Evolutionary conservation across 2,888 invertebrate species (phyloP).

Genomic region (Lysandra bellargus): DNA sequence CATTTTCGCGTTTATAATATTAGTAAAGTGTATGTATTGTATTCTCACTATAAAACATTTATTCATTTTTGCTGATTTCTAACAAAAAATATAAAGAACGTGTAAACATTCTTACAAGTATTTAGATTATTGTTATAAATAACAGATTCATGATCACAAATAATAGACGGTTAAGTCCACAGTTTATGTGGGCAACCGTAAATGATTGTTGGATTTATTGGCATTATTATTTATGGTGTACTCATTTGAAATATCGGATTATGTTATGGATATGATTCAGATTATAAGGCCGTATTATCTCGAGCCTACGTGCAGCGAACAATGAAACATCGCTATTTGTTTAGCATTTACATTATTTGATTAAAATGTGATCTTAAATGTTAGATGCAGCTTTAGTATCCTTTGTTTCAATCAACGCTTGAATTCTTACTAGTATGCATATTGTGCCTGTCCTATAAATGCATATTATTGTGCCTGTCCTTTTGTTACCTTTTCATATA

Average conservation of each 20-base stretch:
- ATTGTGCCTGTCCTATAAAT: too few species aligned
- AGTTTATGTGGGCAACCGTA: conserved; percentile 10
- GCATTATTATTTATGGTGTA: conserved; percentile 28
- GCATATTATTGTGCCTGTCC: too few species aligned
- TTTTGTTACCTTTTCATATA: too few species aligned
- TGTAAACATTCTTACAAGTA: too few species aligned
- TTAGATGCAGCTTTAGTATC: too few species aligned
- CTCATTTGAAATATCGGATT: conserved; percentile 28
- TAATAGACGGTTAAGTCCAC: conserved; percentile 5
- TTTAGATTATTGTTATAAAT: background rate
- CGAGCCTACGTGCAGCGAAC: background rate
- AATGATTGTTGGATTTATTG: conserved; percentile 26
- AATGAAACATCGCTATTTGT: conserved; percentile 18
- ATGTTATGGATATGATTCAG: conserved; percentile 21
- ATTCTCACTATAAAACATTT: too few species aligned
- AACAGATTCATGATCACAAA: background rate
- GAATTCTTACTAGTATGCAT: too few species aligned
- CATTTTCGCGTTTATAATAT: too few species aligned
- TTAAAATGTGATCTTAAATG: background rate
- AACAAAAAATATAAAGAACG: too few species aligned
- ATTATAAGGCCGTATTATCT: conserved; percentile 17
- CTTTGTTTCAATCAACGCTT: too few species aligned
- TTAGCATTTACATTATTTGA: conserved; percentile 27
- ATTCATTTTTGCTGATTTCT: too few species aligned
- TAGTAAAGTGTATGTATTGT: too few species aligned